These are phyloP conservation scores for Zaprionus nigranus DNA, from an alignment of 1,140 invertebrate species.

Conservation along the genomic window DNA sequence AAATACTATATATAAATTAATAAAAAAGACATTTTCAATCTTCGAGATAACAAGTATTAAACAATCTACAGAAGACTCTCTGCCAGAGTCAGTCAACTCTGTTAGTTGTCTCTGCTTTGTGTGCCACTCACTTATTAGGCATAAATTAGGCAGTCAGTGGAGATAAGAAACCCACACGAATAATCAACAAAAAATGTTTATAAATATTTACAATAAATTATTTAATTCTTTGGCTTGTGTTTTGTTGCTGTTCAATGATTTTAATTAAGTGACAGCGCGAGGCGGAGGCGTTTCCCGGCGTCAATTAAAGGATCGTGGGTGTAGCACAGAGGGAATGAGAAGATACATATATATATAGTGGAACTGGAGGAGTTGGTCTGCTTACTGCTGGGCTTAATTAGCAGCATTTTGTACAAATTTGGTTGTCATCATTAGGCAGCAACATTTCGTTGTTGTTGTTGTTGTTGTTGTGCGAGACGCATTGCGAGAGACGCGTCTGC, in stretches of 20 bases:
- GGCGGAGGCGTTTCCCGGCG: constrained; percentile 22
- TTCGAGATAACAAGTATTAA: too few species aligned
- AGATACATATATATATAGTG: background rate
- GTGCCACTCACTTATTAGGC: background rate
- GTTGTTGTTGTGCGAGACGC: background rate
- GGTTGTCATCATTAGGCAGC: constrained; percentile 55
- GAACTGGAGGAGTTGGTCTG: constrained; percentile 3
- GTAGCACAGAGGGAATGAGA: background rate
- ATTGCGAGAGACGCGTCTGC: constrained; percentile 1
- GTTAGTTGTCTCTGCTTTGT: background rate
- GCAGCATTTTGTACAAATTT: constrained; percentile 49
- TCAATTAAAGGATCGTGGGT: constrained; percentile 64
- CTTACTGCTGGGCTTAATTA: constrained; percentile 53
- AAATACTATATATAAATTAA: background rate
- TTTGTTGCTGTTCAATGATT: constrained; percentile 34
- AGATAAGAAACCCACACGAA: constrained; percentile 9
- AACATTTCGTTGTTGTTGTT: background rate
- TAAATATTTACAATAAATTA: constrained; percentile 59
- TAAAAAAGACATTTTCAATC: too few species aligned
- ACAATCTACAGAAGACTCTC: too few species aligned
- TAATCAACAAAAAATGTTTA: constrained; percentile 30
- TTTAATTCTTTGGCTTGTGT: constrained; percentile 16
- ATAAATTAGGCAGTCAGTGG: background rate
- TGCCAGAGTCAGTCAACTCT: background rate
- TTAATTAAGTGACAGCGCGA: constrained; percentile 54